Percentiles rank a stretch among this genome's conserved stretches.
These are phyloP conservation scores for Eupithecia exiguata DNA, from an alignment of 2,888 invertebrate genomes.

Conservation along the genomic window DNA sequence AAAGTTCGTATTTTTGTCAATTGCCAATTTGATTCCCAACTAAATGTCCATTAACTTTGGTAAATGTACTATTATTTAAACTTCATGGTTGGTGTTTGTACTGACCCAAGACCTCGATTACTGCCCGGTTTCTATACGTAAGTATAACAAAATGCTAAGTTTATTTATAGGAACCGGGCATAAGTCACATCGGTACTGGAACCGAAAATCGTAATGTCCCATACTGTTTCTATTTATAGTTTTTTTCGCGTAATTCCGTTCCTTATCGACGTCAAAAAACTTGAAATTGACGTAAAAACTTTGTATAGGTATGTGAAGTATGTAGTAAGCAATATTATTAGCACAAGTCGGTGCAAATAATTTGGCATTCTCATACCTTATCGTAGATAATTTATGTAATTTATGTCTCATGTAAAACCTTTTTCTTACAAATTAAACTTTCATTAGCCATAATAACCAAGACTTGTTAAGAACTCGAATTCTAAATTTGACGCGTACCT, in stretches of 20 bases:
- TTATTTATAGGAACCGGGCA: not conserved
- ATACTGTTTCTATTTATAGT: not conserved
- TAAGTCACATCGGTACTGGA: not conserved
- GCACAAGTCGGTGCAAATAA: not conserved
- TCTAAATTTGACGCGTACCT: not conserved
- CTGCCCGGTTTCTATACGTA: not conserved
- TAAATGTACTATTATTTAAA: not conserved
- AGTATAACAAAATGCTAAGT: not conserved
- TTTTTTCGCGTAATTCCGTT: not conserved
- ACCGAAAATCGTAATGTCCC: not conserved
- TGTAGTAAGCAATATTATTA: not conserved
- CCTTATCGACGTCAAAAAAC: not conserved
- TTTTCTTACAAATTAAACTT: not conserved
- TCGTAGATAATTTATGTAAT: not conserved
- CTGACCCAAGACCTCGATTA: not conserved
- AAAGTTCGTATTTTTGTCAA: not conserved
- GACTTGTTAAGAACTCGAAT: not conserved
- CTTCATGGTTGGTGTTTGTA: not conserved
- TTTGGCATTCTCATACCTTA: not conserved
- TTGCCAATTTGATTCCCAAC: not conserved
- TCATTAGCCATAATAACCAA: not conserved
- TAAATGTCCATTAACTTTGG: not conserved
- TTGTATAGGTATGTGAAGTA: not conserved
- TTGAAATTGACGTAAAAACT: too few species aligned
- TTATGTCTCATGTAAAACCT: not conserved